Conservation (phyloP, 2,797 vertebrate species). For the Phoeniculus purpureus region DNA sequence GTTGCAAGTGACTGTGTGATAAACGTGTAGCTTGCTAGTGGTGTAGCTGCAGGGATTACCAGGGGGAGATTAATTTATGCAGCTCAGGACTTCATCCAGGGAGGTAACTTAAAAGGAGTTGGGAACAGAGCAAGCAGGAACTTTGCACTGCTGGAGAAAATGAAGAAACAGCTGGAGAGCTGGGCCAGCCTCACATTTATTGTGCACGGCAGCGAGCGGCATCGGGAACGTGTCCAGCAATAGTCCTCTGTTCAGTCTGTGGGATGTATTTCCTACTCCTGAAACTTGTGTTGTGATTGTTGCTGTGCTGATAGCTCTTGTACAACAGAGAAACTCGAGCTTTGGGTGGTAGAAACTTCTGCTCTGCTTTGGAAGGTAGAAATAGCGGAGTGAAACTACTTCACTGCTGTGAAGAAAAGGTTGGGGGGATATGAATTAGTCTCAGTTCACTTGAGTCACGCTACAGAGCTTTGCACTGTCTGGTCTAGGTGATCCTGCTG, state of each 20-base stretch:
- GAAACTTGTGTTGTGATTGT: not conserved
- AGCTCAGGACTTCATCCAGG: constrained; percentile 12
- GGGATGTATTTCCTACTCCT: not conserved
- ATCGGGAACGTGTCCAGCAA: not conserved
- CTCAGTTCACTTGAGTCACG: constrained; percentile 1
- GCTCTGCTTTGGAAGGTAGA: not conserved
- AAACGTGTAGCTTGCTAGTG: not conserved
- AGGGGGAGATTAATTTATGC: constrained; percentile 23
- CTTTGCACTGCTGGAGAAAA: constrained; percentile 23
- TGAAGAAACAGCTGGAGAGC: constrained; percentile 34
- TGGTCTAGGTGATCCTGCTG: not conserved
- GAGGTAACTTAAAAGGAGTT: constrained; percentile 25
- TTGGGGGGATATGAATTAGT: not conserved
- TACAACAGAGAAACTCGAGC: not conserved
- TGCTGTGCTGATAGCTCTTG: not conserved
- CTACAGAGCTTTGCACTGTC: not conserved
- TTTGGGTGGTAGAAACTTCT: not conserved
- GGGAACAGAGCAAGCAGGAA: constrained; percentile 2
- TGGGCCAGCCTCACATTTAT: not conserved
- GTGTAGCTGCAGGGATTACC: not conserved
- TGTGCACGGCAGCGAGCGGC: not conserved
- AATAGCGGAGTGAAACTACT: not conserved
- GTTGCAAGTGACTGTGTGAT: not conserved
- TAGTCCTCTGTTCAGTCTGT: not conserved
- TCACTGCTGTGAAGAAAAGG: not conserved